Evolutionary conservation across 2,113 vertebrate genomes (phyloP), one percentile per base, ranked within the genome.

Genomic region (Chrysemys picta): DNA sequence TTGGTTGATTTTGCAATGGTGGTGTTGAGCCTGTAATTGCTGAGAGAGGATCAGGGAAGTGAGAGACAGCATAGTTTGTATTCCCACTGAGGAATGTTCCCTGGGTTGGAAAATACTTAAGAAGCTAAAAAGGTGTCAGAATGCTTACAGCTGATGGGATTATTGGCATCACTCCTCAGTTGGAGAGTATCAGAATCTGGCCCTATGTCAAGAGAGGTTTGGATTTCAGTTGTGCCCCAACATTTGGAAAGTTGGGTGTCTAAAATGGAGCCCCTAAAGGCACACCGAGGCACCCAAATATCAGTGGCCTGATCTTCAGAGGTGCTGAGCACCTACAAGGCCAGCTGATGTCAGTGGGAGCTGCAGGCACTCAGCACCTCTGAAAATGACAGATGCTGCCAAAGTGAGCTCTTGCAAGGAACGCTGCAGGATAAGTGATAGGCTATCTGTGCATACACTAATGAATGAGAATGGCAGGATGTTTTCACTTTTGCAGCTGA

Each of bases 81-180:
- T 93, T 93, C 47, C n/a, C 17, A 78, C 91, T 52, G 81, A 93
- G 80, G 91, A 92, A 81, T 92, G 85, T 21, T 87, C 81, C 47
- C 76, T 94, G 85, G 95, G 90, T 80, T 93, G 88, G 59, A 87
- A 93, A 90, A 82, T 79, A 93, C 82, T 80, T 95, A 89, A 94
- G 96, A 96, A 94, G 93, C 96, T 91, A 95, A 95, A 35, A 9
- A 95, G 93, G 95, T 96, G 95, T 95, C 93, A 92, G 59, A 89
- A 94, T 88, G 80, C 5, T 0, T 92, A 94, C 95, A 97, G 91
- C 94, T 95, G 95, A 93, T 94, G 95, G 93, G 92, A 96, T 92
- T 93, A 89, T 88, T 91, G 93, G 94, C 96, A 96, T 96, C 95
- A 47, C 11, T 47, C 88, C 78, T 91, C 91, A 82, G 93, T 85